Evolutionary conservation across 1,140 invertebrate species (phyloP), one percentile per base, ranked within the genome.

Genomic region (Nasonia longicornis): DNA sequence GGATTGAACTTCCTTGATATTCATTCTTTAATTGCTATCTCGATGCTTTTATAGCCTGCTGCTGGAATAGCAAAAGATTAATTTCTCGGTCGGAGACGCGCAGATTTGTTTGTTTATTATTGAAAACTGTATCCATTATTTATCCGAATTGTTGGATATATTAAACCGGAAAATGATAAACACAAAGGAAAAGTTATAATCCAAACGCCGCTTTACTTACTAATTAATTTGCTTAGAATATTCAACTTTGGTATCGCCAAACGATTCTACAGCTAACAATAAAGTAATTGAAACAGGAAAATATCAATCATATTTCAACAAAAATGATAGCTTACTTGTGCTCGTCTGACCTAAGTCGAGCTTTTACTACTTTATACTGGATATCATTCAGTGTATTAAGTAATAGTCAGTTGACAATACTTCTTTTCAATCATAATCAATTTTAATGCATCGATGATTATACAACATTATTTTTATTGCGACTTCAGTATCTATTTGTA

Each of bases 401-500:
- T 64, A 45, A 29, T 12, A 45, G 29, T 52, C 29, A 67, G 38
- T 12, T 77, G 4, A 67, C 42, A 29, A n/a, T 0, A 73, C 52
- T 58, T 3, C 6, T 38, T 38, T 71, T 42, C 69, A 71, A 31
- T 31, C n/a, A 38, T 71, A 11, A 71, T 71, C 29, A 38, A 67
- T 12, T 67, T 71, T 38, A 72, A 42, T 71, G 8, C 42, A 42
- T 42, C 16, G 16, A 16, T 31, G 16, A 67, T 67, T n/a, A 42
- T 42, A 42, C 0, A 16, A 52, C 16, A 58, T 8, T 4, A 7
- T 79, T 38, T 22, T 20, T 38, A n/a, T 35, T 58, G 63, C 52
- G 75, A 35, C 31, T 35, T 3, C 31, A 29, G 26, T 79, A 82
- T 48, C 42, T 87, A 89, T 11, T 79, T 58, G 16, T 16, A 58